Base-by-base conservation (phyloP, 1,140 invertebrate genomes). In the Drosophila subobscura region DNA sequence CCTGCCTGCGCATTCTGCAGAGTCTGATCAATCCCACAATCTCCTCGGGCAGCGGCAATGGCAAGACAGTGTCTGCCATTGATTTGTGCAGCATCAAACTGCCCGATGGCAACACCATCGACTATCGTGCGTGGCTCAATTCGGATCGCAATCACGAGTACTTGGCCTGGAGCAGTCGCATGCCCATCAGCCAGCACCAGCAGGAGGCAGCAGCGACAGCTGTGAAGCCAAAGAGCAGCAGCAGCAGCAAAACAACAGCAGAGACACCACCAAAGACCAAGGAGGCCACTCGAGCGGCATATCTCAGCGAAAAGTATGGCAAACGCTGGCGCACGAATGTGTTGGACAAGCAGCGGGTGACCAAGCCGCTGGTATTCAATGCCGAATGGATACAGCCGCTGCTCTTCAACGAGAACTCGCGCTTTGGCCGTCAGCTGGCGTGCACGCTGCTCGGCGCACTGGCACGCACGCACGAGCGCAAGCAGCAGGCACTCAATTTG, bases 321-420 rank as follows among this genome's bases (percentile, higher is more conserved):
- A 92, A 92, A 46, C 92, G 93, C 3, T 96, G 95, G 95, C 93
- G 92, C 7, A 57, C 79, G 44, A 63, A 25, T n/a, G 59, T 75
- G 10, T 55, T 91, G 37, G 88, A 91, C 54, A 90, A 89, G 58
- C 74, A 84, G 1, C 67, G 79, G 5, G 55, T 75, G 0, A 77
- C 61, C 3, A 86, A 75, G 37, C 89, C 90, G 0, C 46, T 92
- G 3, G 58, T 89, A 0, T 79, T 92, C 40, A 90, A 73, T 41
- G 89, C 94, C 1, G 96, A 96, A 4, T 99, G 98, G 98, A 92
- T 99, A 5, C 95, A 96, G 65, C 95, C 96, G 5, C 95, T 98
- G 5, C 93, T 99, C 66, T 99, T 99, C 89, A 98, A 98, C 92
- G 94, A 96, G 1, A 97, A 96, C 88, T 98, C 97, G 0, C 93